phyloP scores from a whole-genome alignment of 2,888 invertebrate species.

The Conchocele bisecta region DNA sequence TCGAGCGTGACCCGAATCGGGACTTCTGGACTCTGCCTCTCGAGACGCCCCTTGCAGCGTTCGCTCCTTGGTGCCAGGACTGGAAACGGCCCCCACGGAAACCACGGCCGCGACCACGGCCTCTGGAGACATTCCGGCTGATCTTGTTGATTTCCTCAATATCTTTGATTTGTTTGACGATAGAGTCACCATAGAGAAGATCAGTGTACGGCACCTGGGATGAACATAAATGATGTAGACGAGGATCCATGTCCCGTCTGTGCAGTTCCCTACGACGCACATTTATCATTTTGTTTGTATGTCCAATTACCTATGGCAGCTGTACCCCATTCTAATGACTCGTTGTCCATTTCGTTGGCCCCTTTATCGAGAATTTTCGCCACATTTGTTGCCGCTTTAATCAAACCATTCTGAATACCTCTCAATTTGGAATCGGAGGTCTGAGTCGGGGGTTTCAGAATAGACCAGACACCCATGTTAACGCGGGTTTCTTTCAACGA shows the following conservation, averaged over 20 bases:
- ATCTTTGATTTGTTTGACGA: conserved; percentile 27
- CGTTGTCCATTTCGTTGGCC: neutral
- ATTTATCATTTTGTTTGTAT: conserved; percentile 28
- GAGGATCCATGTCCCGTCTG: conserved; percentile 28
- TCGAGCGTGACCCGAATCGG: neutral
- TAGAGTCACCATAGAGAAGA: conserved; percentile 24
- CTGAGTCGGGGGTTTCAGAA: conserved; percentile 17
- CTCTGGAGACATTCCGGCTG: neutral
- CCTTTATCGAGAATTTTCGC: conserved; percentile 10
- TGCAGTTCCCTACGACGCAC: conserved; percentile 11
- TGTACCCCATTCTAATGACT: neutral
- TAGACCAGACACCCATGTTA: conserved; percentile 22
- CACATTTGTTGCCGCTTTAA: conserved; percentile 29
- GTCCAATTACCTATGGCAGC: conserved; percentile 9
- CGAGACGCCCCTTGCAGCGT: too few species aligned
- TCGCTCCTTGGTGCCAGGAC: too few species aligned
- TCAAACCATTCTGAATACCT: conserved; percentile 29
- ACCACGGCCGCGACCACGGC: neutral
- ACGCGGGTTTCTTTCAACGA: conserved; percentile 13
- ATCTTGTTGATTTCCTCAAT: conserved; percentile 25
- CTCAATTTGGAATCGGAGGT: conserved; percentile 26
- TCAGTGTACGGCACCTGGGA: conserved; percentile 18
- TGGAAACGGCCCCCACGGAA: too few species aligned
- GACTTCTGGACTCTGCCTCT: too few species aligned
- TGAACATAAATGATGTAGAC: conserved; percentile 31